These are phyloP conservation scores for Watsonalla binaria DNA, from an alignment of 2,888 invertebrate species.

Conservation along the genomic window DNA sequence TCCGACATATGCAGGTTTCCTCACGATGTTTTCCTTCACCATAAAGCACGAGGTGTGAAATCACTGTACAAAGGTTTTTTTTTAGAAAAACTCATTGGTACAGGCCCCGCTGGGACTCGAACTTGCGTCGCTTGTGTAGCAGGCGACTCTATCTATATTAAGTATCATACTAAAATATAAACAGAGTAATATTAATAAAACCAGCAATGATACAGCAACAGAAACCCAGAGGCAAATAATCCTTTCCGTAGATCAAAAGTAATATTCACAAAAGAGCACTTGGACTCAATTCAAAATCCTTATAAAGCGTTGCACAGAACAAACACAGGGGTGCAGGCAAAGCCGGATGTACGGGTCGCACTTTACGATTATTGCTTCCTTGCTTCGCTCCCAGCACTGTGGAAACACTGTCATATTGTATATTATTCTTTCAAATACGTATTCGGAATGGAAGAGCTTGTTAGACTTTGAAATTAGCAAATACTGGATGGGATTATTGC, in stretches of 20 bases:
- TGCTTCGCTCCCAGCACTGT: slow-evolving; percentile 39
- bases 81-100: too few species aligned
- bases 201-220: slow-evolving; percentile 5
- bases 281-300: slow-evolving; percentile 46
- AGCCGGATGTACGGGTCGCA: slow-evolving; percentile 53
- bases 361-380: slow-evolving; percentile 66
- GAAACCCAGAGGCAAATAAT: neutral
- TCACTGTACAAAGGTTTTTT: too few species aligned
- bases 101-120: too few species aligned
- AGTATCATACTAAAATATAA: neutral
- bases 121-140: too few species aligned
- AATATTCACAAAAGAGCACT: slow-evolving; percentile 27
- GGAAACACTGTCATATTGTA: slow-evolving; percentile 44
- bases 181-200: slow-evolving; percentile 23
- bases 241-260: slow-evolving; percentile 19
- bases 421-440: slow-evolving; percentile 34
- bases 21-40: too few species aligned
- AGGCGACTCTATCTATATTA: too few species aligned
- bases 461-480: slow-evolving; percentile 12
- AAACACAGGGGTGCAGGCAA: slow-evolving; percentile 27
- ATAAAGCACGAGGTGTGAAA: too few species aligned
- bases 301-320: slow-evolving; percentile 49
- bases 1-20: too few species aligned
- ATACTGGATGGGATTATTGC: neutral
- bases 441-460: slow-evolving; percentile 22